phyloP scores from a whole-genome alignment of 1,140 invertebrate species.

The Caligus rogercresseyi region DNA sequence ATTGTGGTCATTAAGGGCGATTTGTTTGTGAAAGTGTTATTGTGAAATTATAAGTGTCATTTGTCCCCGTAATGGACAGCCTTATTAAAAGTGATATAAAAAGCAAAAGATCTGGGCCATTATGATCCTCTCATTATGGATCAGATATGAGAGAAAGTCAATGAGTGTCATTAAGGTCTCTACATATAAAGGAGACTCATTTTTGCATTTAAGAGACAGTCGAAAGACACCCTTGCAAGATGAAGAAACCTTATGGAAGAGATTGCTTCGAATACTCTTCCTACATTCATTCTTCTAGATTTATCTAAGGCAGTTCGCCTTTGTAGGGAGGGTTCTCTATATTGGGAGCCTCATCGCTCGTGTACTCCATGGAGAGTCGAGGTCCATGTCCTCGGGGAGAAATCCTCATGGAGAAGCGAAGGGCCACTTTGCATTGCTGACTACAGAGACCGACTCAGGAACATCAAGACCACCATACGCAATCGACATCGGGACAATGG shows the following conservation, averaged over 20 bases:
- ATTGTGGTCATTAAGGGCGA: too few relatives aligned
- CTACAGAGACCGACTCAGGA: background rate
- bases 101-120: too few relatives aligned
- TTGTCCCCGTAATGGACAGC: too few relatives aligned
- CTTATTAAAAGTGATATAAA: too few relatives aligned
- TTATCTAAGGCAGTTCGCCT: background rate
- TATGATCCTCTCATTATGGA: too few relatives aligned
- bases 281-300: background rate
- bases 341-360: background rate
- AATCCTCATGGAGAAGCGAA: background rate
- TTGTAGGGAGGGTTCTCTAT: background rate
- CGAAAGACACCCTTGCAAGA: background rate
- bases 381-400: background rate
- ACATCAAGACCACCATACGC: background rate
- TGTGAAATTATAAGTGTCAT: too few relatives aligned
- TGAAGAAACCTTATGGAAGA: background rate
- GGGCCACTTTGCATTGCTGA: background rate
- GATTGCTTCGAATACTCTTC: background rate
- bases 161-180: background rate
- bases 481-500: background rate
- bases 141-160: too few relatives aligned
- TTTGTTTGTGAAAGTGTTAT: too few relatives aligned
- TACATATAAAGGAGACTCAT: background rate
- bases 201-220: background rate
- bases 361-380: background rate